Evolutionary conservation across 2,113 vertebrate species (phyloP).

Genomic region (Tor tambroides): DNA sequence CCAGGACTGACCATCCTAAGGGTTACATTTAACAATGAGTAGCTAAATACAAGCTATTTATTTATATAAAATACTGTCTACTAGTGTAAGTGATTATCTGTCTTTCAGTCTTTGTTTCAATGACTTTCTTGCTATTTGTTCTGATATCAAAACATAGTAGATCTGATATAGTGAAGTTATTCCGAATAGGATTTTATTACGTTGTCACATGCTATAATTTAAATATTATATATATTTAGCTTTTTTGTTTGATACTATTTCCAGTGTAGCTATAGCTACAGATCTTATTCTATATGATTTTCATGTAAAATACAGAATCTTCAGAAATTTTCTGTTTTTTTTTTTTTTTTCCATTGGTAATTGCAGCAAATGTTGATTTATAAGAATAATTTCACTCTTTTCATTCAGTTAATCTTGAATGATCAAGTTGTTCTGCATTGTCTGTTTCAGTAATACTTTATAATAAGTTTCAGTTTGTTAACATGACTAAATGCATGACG

Average conservation of each 20-base stretch:
- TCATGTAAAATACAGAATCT: too few relatives aligned
- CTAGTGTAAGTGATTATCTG: background rate
- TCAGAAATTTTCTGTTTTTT: too few relatives aligned
- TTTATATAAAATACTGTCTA: background rate
- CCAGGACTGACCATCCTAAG: background rate
- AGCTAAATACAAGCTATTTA: background rate
- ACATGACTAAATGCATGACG: background rate
- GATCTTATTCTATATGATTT: too few relatives aligned
- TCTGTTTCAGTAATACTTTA: background rate
- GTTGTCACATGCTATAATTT: background rate
- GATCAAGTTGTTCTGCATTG: background rate
- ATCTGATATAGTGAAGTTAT: background rate
- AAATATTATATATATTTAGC: background rate
- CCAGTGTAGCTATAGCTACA: too few relatives aligned
- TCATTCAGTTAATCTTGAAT: background rate
- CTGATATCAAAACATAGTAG: background rate
- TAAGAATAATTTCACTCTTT: background rate
- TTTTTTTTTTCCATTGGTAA: too few relatives aligned
- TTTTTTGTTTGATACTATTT: background rate
- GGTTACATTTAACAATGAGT: background rate
- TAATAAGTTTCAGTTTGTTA: background rate
- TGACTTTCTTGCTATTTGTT: too few relatives aligned
- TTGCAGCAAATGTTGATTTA: background rate
- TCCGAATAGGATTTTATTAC: background rate
- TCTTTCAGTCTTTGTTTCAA: background rate